Conservation (phyloP, 2,888 invertebrate genomes). For the Abrostola tripartita region DNA sequence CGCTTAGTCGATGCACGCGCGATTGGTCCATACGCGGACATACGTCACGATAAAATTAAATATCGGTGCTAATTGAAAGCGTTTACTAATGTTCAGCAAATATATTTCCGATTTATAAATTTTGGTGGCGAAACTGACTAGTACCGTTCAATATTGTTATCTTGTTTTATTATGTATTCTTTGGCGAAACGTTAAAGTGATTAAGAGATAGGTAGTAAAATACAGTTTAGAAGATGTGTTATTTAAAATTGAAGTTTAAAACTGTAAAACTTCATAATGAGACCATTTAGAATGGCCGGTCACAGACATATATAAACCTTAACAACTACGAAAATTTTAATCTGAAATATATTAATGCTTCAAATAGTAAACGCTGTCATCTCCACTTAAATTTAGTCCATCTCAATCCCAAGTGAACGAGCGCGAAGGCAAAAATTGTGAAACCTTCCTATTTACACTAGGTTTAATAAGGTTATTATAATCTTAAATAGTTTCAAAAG, state of each 20-base stretch:
- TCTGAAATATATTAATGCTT: conserved; percentile 39
- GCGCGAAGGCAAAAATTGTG: conserved; percentile 67
- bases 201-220: too few relatives aligned
- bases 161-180: background rate
- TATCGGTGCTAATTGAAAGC: conserved; percentile 30
- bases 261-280: background rate
- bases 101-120: conserved; percentile 19
- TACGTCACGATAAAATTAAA: conserved; percentile 41
- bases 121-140: conserved; percentile 1
- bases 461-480: conserved; percentile 72
- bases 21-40: conserved; percentile 34
- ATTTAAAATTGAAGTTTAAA: background rate
- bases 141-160: conserved; percentile 6
- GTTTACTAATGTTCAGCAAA: conserved; percentile 32
- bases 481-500: conserved; percentile 56
- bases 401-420: conserved; percentile 57
- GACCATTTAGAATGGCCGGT: background rate
- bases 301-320: background rate
- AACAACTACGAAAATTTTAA: background rate
- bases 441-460: conserved; percentile 70
- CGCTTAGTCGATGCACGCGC: conserved; percentile 22
- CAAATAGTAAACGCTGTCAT: conserved; percentile 40
- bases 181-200: too few relatives aligned
- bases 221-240: background rate
- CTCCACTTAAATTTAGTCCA: conserved; percentile 43